Evolutionary conservation across 2,797 vertebrate genomes (phyloP).

Genomic region (Ammospiza maritima): DNA sequence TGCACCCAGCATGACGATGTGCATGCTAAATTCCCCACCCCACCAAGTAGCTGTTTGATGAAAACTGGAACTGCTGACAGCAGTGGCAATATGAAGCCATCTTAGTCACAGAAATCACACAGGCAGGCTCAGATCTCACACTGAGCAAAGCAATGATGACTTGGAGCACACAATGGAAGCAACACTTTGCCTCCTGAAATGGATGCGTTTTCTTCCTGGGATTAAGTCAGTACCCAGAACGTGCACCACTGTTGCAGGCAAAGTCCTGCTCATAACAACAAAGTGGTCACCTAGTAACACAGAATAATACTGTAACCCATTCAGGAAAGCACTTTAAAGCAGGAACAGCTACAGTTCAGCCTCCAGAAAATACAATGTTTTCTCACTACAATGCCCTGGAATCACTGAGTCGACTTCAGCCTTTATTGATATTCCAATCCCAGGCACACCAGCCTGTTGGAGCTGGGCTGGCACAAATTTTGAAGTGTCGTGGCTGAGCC

Average conservation of each 20-base stretch:
- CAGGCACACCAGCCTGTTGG: neutral
- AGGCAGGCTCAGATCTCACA: neutral
- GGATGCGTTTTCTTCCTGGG: neutral
- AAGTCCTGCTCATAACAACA: neutral
- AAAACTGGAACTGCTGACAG: conserved; percentile 42
- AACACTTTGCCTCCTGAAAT: neutral
- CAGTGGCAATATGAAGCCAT: conserved; percentile 13
- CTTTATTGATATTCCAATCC: neutral
- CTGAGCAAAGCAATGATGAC: neutral
- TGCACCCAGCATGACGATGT: neutral
- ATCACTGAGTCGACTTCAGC: neutral
- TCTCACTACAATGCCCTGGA: neutral
- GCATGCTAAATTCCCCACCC: neutral
- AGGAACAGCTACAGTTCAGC: neutral
- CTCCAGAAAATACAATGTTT: neutral
- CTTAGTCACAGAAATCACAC: conserved; percentile 30
- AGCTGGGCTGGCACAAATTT: neutral
- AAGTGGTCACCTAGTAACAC: neutral
- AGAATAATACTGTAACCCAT: neutral
- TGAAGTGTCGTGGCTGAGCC: neutral
- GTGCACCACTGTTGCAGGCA: neutral
- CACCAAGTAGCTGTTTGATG: conserved; percentile 8
- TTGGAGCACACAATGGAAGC: neutral
- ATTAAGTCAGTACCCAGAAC: neutral
- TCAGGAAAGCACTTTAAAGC: too few species aligned